Evolutionary conservation across 2,797 vertebrate species (phyloP).

Genomic region (Gastrophryne carolinensis): DNA sequence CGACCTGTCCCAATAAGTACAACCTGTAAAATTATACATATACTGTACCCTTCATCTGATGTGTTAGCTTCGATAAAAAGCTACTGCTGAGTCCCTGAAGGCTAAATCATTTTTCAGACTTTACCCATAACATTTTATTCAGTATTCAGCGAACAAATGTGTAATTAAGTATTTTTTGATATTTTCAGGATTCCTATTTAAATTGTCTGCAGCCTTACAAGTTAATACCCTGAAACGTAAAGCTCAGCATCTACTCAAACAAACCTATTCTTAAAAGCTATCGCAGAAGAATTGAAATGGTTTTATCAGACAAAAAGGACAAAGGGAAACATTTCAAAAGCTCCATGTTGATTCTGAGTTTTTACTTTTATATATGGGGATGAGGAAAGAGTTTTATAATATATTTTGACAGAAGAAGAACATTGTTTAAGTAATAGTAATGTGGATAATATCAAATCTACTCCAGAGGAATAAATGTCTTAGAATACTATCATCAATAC

Average conservation of each 20-base stretch:
- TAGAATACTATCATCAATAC: too few relatives aligned
- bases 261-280: slow-evolving; percentile 37
- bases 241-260: slow-evolving; percentile 41
- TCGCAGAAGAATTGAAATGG: slow-evolving; percentile 29
- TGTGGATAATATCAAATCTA: background rate
- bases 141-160: slow-evolving; percentile 47
- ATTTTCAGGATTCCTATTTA: slow-evolving; percentile 46
- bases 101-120: slow-evolving; percentile 29
- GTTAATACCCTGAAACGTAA: slow-evolving; percentile 47
- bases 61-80: slow-evolving; percentile 4
- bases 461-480: background rate
- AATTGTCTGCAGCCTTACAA: slow-evolving; percentile 47
- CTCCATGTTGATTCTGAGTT: background rate
- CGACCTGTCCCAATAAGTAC: too few relatives aligned
- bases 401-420: background rate
- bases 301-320: slow-evolving; percentile 40
- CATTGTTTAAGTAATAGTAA: background rate
- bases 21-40: too few relatives aligned
- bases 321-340: slow-evolving; percentile 42
- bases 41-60: too few relatives aligned
- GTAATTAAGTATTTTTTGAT: slow-evolving; percentile 45
- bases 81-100: slow-evolving; percentile 1
- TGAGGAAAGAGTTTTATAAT: background rate
- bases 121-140: slow-evolving; percentile 39
- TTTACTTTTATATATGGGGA: background rate